These are phyloP conservation scores for Drosophila seguyi DNA, from an alignment of 1,140 invertebrate genomes.

Conservation along the genomic window DNA sequence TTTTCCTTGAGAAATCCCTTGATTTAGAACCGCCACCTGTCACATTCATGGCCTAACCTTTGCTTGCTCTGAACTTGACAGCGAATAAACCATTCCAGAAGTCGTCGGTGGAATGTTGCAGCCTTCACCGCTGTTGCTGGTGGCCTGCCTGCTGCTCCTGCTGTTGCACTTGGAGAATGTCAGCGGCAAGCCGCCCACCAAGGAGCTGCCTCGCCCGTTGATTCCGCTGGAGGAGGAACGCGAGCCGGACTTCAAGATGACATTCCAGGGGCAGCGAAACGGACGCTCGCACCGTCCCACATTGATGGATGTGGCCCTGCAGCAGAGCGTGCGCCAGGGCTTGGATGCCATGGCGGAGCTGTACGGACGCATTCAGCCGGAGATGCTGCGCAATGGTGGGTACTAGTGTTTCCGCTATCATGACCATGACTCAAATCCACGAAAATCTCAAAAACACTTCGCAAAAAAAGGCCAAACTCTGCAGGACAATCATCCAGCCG, in stretches of 20 bases:
- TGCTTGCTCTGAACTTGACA: constrained; percentile 21
- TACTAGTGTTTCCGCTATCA: constrained; percentile 5
- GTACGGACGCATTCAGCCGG: constrained; percentile 76
- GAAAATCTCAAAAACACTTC: constrained; percentile 27
- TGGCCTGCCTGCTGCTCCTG: constrained; percentile 15
- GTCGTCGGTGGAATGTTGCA: constrained; percentile 55
- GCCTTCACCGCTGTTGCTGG: constrained; percentile 18
- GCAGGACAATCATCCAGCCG: constrained; percentile 81
- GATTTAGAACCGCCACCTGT: not conserved
- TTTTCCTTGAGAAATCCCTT: not conserved
- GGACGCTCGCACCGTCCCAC: constrained; percentile 67
- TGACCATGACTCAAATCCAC: constrained; percentile 22
- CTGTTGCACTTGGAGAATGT: constrained; percentile 26
- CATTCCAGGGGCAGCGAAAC: constrained; percentile 37
- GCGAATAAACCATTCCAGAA: constrained; percentile 41
- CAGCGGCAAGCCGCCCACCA: constrained; percentile 53
- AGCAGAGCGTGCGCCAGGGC: constrained; percentile 78
- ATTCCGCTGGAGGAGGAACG: constrained; percentile 8
- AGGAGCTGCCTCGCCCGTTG: constrained; percentile 62
- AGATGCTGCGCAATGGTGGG: constrained; percentile 82
- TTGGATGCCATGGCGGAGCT: constrained; percentile 80
- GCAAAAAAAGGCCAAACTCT: constrained; percentile 70
- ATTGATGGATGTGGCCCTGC: constrained; percentile 79
- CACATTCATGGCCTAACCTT: not conserved
- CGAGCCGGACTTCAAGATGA: constrained; percentile 7